Evolutionary conservation across 2,797 vertebrate genomes (phyloP), one percentile per base, ranked within the genome.

Genomic region (Alauda arvensis): DNA sequence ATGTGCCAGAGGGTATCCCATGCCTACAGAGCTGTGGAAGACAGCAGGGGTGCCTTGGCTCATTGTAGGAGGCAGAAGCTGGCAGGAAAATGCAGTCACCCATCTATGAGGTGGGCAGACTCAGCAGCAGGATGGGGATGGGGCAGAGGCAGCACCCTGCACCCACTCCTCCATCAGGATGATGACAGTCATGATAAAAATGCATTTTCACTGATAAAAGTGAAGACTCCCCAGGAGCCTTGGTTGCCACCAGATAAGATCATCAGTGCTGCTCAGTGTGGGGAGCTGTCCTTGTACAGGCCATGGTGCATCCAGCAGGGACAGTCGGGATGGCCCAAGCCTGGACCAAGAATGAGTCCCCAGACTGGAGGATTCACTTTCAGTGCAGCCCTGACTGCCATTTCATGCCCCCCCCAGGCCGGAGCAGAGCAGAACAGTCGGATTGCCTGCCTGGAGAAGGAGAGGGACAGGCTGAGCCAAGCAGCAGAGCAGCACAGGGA

Each of bases 401-500:
- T 79, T 60, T 60, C 12, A 13, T 46, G 65, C 12, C 31, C 20
- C 74, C 68, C 4, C 7, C 94, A 99, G 99, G 97, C 88, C 0
- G 97, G 96, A 60, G 96, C 87, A 0, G 97, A 96, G 34, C 97
- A 98, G 87, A 80, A 91, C 39, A 75, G 88, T 8, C 96, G 95
- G 88, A 93, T 99, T 9, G 43, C 93, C 0, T 16, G 92, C 18
- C 94, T 99, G 75, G 96, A 98, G 95, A 95, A 95, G 4, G 98
- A 99, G 83, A 98, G 97, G 86, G 95, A 88, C 7, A 94, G 91
- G 75, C 96, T 99, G 45, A 93, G 85, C 9, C 94, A n/a, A 45
- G 95, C 95, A 0, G 79, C 97, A 5, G 95, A 97, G 7, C 95
- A 61, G 87, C 97, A 96, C 14, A 95, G 98, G 78, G 91, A 92